A percentile compares a stretch with the other conserved stretches of the same genome.
Conservation (phyloP, 2,797 vertebrate genomes). For the Phaenicophaeus curvirostris region DNA sequence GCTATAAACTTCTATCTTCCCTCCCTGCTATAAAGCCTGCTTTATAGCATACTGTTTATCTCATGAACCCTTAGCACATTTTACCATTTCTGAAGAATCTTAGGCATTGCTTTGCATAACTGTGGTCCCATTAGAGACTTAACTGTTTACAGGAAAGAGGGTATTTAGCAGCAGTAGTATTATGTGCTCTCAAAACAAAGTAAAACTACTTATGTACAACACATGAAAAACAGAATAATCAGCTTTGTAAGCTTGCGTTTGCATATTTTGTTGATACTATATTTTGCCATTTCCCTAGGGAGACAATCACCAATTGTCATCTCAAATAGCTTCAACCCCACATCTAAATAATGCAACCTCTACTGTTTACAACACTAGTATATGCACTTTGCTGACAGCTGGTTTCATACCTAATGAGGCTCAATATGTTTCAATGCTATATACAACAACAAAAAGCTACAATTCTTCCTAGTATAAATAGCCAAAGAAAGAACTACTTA, state of each 20-base stretch:
- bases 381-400: not conserved
- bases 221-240: not conserved
- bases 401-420: conserved; percentile 66
- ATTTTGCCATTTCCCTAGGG: not conserved
- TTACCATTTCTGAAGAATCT: not conserved
- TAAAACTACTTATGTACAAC: not conserved
- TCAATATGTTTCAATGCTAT: not conserved
- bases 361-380: not conserved
- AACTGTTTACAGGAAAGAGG: not conserved
- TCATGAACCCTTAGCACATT: not conserved
- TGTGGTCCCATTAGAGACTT: not conserved
- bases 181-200: not conserved
- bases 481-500: conserved; percentile 53
- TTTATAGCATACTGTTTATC: not conserved
- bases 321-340: not conserved
- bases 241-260: not conserved
- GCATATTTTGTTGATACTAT: not conserved
- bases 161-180: not conserved
- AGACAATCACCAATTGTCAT: not conserved
- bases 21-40: not conserved
- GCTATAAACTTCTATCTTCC: not conserved
- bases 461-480: conserved; percentile 47
- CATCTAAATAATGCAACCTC: not conserved
- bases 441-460: conserved; percentile 11
- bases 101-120: not conserved